A percentile compares a stretch with the other conserved stretches of the same genome.
phyloP scores from a whole-genome alignment of 2,113 vertebrate species.

The Cyprinodon tularosa region DNA sequence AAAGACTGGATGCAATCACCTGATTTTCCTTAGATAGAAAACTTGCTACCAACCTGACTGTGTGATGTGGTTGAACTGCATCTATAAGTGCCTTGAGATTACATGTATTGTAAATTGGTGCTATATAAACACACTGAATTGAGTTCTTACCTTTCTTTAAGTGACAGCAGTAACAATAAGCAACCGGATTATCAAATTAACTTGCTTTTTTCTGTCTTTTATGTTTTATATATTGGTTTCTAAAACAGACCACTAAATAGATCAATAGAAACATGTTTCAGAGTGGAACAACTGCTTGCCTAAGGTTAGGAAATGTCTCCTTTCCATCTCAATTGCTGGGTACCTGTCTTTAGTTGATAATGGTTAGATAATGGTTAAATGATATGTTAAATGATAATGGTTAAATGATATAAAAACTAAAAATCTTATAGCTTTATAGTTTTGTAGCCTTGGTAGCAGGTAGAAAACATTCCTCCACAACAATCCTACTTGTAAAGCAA shows the following conservation, averaged over 20 bases:
- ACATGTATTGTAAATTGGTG: too few species aligned
- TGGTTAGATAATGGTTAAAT: too few species aligned
- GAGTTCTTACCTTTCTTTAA: too few species aligned
- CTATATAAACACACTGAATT: too few species aligned
- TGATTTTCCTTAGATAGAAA: neutral
- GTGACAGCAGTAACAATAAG: too few species aligned
- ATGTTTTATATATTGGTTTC: neutral
- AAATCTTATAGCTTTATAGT: neutral
- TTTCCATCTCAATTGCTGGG: too few species aligned
- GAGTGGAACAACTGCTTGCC: too few species aligned
- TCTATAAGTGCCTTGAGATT: too few species aligned
- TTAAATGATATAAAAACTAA: neutral
- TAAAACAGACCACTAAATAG: neutral
- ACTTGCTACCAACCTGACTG: too few species aligned
- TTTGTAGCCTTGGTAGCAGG: slow-evolving; percentile 3
- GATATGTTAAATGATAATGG: too few species aligned
- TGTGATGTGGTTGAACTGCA: too few species aligned
- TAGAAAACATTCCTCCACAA: slow-evolving; percentile 13
- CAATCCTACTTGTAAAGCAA: slow-evolving; percentile 40
- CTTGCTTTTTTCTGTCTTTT: neutral
- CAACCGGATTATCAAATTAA: too few species aligned
- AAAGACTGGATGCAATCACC: neutral
- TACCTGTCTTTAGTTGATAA: neutral
- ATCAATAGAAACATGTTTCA: neutral
- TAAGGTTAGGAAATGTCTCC: neutral